A percentile compares a stretch with the other conserved stretches of the same genome.
These are phyloP conservation scores for Saccopteryx leptura DNA, from an alignment of 2,113 vertebrate species.

Conservation along the genomic window DNA sequence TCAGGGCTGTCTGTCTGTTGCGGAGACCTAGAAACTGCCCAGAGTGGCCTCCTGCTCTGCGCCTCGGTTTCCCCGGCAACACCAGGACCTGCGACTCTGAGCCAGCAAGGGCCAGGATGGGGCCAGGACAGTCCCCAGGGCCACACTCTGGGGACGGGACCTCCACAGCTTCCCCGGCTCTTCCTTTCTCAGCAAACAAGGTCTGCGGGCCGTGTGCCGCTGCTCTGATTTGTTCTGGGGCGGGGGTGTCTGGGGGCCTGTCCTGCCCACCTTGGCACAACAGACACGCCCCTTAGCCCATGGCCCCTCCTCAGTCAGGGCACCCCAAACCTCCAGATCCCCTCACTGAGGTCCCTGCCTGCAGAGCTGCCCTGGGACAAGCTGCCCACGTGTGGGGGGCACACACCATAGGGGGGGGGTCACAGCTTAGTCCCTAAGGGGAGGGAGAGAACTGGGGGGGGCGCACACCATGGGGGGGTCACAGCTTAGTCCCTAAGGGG, in stretches of 20 bases:
- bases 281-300: not conserved
- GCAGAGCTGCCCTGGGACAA: too few relatives aligned
- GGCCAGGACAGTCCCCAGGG: not conserved
- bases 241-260: not conserved
- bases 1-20: not conserved
- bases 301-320: not conserved
- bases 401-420: too few relatives aligned
- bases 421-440: not conserved
- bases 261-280: not conserved
- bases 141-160: not conserved
- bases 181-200: not conserved
- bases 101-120: not conserved
- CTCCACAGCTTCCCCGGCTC: not conserved
- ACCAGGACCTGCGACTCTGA: not conserved
- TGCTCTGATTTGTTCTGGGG: slow-evolving; percentile 53
- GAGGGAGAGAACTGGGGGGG: not conserved
- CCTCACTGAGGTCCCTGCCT: not conserved
- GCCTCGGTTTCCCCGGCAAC: not conserved
- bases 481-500: not conserved
- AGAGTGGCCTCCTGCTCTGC: accelerated
- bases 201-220: slow-evolving; percentile 42
- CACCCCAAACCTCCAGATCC: not conserved
- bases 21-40: not conserved
- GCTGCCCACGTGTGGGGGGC: not conserved
- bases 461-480: too few relatives aligned